These are phyloP conservation scores for Leucania comma DNA, from an alignment of 2,888 invertebrate genomes.

Conservation along the genomic window DNA sequence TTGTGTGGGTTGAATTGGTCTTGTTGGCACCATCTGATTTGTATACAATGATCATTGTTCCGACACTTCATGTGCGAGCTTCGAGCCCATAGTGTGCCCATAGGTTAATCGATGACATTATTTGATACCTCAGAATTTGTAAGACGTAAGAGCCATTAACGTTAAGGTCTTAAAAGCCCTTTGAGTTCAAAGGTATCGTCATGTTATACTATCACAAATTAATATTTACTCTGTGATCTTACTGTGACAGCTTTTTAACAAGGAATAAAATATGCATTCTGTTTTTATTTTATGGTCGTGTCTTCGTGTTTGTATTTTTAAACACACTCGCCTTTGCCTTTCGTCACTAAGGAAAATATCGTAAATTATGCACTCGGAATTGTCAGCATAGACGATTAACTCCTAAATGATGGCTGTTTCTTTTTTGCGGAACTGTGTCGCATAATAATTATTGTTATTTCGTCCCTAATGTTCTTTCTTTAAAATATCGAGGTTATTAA, in stretches of 20 bases:
- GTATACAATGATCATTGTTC: conserved; percentile 90
- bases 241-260: conserved; percentile 55
- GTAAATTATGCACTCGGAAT: conserved; percentile 61
- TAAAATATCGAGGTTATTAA: conserved; percentile 11
- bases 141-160: conserved; percentile 25
- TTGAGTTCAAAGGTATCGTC: conserved; percentile 32
- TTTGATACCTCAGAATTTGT: conserved; percentile 41
- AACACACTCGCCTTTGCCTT: conserved; percentile 53
- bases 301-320: conserved; percentile 63
- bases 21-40: conserved; percentile 81
- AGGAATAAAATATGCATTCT: conserved; percentile 37
- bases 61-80: conserved; percentile 67
- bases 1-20: conserved; percentile 75
- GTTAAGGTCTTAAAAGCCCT: conserved; percentile 42
- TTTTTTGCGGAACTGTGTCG: conserved; percentile 57
- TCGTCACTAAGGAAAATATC: conserved; percentile 61
- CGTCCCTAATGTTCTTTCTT: conserved; percentile 40
- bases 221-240: conserved; percentile 75
- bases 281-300: conserved; percentile 54
- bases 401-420: conserved; percentile 60
- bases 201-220: conserved; percentile 64
- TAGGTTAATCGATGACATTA: conserved; percentile 77
- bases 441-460: conserved; percentile 60
- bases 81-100: conserved; percentile 46
- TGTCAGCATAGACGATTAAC: conserved; percentile 59